Evolutionary conservation across 92 coral and sea anemone genomes (phyloP), one percentile per base, ranked within the genome.

Genomic region (Diadumene lineata): DNA sequence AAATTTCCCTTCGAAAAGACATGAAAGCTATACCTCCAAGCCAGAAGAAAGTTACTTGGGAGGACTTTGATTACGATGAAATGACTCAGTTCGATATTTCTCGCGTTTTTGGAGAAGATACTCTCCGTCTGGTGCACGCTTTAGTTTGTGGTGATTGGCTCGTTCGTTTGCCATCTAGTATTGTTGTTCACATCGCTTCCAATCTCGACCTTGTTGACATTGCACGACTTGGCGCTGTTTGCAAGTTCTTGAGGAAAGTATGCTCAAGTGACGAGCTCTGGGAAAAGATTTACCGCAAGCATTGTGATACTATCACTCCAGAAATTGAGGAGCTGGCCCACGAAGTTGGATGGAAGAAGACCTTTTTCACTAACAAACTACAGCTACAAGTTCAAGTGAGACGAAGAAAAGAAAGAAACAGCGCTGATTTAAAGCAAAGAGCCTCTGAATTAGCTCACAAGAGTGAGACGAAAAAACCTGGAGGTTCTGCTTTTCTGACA

Each of bases 81-180:
- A 71, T 85, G 27, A 72, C 94, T 55, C 98, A 94, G 69, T 80
- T 86, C 17, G 98, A 94, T 68, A 94, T 94, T 68, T 60, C 73
- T 48, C 89, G 98, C 23, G 92, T 94, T 4, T 94, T 94, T 78
- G 97, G 94, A 31, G 93, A 84, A 32, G 86, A 92, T 34, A 84
- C 96, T 16, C 74, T 94, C 61, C 96, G 98, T 68, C 85, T 88
- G 26, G 98, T 94, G 16, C 97, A 94, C 60, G 89, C 92, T 46
- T 82, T 88, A 56, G 93, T 89, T 22, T 94, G 98, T 58, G 97
- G 97, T 64, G 98, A 94, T 74, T 94, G 98, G 98, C 83, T 94
- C 15, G 93, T 93, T 43, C 97, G 98, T 11, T 79, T 94, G 38
- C 98, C 98, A 31, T 68, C 85, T 31, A 69, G 74, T 27, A 68